Evolutionary conservation across 2,888 invertebrate species (phyloP).

Genomic region (Leptopilina syphax): DNA sequence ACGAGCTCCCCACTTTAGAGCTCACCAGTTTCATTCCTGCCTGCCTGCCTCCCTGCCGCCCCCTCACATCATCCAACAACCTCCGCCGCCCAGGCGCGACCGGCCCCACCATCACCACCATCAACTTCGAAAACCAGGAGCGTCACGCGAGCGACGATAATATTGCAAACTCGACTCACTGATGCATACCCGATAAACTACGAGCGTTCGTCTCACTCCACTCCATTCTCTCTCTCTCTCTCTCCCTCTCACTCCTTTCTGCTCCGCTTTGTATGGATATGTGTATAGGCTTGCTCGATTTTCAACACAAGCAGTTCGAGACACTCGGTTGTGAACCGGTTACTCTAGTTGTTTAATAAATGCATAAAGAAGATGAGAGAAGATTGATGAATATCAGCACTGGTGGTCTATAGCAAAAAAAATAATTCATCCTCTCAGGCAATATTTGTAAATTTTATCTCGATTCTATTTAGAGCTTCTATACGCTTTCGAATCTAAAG

Average conservation of each 20-base stretch:
- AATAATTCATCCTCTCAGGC: neutral
- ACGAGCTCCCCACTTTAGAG: constrained; percentile 47
- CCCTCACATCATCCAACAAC: constrained; percentile 50
- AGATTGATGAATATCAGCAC: constrained; percentile 20
- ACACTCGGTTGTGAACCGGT: neutral
- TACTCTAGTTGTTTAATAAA: constrained; percentile 19
- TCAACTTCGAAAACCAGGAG: constrained; percentile 62
- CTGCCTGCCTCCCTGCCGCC: constrained; percentile 28
- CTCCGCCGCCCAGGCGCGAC: constrained; percentile 49
- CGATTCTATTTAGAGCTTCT: too few relatives aligned
- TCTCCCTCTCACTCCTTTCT: neutral
- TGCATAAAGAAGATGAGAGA: constrained; percentile 7
- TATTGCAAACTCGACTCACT: constrained; percentile 62
- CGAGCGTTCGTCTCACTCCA: constrained; percentile 41
- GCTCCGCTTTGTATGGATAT: constrained; percentile 32
- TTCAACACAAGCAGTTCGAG: constrained; percentile 2
- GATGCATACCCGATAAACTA: constrained; percentile 65
- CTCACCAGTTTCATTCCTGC: constrained; percentile 49
- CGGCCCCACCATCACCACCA: constrained; percentile 50
- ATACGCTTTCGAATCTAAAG: too few relatives aligned
- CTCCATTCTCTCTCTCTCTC: constrained; percentile 30
- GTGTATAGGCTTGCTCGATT: constrained; percentile 35
- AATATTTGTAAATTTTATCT: neutral
- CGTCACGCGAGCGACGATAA: constrained; percentile 67
- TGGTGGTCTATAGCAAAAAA: constrained; percentile 6